These are phyloP conservation scores for Druon quercuslanigerum DNA, from an alignment of 1,140 invertebrate species.

Conservation along the genomic window DNA sequence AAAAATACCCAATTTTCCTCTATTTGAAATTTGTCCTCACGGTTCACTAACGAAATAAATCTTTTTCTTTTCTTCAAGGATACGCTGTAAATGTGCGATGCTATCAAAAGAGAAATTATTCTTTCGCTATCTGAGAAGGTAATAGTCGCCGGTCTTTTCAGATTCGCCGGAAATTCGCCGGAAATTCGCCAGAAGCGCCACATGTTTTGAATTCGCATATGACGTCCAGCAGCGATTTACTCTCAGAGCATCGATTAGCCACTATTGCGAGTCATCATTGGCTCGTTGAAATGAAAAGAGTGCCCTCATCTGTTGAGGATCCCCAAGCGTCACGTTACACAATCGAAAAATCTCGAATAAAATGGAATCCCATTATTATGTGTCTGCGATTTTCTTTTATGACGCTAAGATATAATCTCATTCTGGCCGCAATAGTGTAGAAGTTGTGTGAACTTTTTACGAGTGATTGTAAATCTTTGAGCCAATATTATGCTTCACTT, in stretches of 20 bases:
- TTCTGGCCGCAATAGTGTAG: background rate
- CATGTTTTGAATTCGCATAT: background rate
- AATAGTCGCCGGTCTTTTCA: background rate
- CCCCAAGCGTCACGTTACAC: background rate
- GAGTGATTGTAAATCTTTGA: constrained; percentile 12
- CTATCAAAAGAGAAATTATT: background rate
- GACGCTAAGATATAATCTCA: constrained; percentile 12
- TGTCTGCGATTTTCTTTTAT: constrained; percentile 6
- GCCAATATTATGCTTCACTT: constrained; percentile 8
- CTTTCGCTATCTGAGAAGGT: background rate
- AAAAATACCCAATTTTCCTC: too few species aligned
- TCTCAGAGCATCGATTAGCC: background rate
- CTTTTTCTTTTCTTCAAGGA: too few species aligned
- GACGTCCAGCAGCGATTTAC: background rate
- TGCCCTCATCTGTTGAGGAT: background rate
- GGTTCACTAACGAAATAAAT: too few species aligned
- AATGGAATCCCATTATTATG: constrained; percentile 4
- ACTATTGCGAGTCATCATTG: background rate
- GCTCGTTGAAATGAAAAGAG: background rate
- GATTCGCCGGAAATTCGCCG: background rate
- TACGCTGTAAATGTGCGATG: too few species aligned
- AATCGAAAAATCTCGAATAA: constrained; percentile 14
- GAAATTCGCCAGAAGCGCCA: background rate
- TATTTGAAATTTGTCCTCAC: too few species aligned
- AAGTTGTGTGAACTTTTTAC: constrained; percentile 28